Percentiles rank a stretch among this genome's conserved stretches.
These are phyloP conservation scores for Acanthochromis polyacanthus DNA, from an alignment of 2,113 vertebrate genomes.

Conservation along the genomic window DNA sequence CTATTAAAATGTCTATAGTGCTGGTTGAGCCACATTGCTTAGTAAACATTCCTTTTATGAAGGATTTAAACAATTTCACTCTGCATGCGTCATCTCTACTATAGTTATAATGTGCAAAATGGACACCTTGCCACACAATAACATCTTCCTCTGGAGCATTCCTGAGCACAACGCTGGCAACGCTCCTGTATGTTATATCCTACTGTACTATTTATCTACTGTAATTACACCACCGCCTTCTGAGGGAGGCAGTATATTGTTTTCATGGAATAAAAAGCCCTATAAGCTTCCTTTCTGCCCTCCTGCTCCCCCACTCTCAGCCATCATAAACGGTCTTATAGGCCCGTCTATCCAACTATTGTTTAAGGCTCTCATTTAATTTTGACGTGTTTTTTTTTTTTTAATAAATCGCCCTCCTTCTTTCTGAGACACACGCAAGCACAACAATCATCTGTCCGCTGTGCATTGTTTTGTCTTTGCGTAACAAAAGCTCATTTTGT, in stretches of 20 bases:
- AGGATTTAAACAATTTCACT: no score
- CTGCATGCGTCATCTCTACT: neutral
- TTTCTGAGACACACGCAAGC: conserved; percentile 53
- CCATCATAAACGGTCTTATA: conserved; percentile 40
- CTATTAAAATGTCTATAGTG: no score
- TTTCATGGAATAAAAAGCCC: conserved; percentile 38
- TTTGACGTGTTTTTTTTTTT: conserved; percentile 45
- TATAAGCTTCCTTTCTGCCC: conserved; percentile 16
- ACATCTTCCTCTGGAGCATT: neutral
- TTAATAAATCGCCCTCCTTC: neutral
- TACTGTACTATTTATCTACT: conserved; percentile 3
- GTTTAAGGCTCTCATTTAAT: conserved; percentile 61
- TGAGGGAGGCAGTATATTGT: conserved; percentile 34
- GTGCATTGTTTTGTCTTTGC: conserved; percentile 64
- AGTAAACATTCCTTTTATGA: no score
- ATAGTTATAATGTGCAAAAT: neutral
- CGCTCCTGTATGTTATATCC: conserved; percentile 29
- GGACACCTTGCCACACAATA: neutral
- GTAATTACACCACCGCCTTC: conserved; percentile 51
- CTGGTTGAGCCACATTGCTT: no score
- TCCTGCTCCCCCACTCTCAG: neutral
- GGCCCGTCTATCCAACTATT: conserved; percentile 66
- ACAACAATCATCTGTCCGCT: conserved; percentile 48
- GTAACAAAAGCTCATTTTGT: conserved; percentile 65
- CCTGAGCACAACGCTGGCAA: neutral